Base-by-base conservation (phyloP, 1,140 invertebrate species). In the Ladona fulva region DNA sequence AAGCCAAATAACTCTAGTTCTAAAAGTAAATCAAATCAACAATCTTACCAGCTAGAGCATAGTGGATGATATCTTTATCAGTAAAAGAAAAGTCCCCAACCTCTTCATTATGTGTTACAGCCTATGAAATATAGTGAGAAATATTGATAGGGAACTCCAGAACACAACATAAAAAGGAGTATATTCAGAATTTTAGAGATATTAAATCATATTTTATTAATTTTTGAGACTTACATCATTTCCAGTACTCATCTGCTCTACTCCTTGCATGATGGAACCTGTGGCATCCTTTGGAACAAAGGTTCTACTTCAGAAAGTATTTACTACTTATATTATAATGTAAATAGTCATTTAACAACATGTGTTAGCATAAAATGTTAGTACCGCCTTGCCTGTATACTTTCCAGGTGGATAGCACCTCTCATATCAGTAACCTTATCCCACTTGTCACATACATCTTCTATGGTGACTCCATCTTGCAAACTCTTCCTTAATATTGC, bases 361-460 rank as follows among this genome's bases (percentile, higher is more conserved):
- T 8, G 8, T 5, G 8, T 37, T 37, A 37, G 8, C 8, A 37
- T 37, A 37, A 37, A 5, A 37, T 37, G 1, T 8, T 8, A 37
- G 8, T 37, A 37, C 29, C 29, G 29, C 29, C 29, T 79, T 81
- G 89, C 90, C 81, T 86, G 83, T 25, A 88, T 91, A 42, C 88
- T 87, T 24, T 88, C 83, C 42, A 90, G 87, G 78, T 88, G 87
- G 80, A 88, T 87, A 6, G 92, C 87, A 74, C 90, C 84, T 0
- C 86, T 87, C 92, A 98, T 96, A 83, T 98, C 92, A 24, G 90
- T 92, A n/a, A 98, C 91, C 80, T 91, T 86, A 0, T 87, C 84
- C 97, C 97, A 99, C 78, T 90, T 92, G 80, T 95, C 90, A 82
- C 91, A 86, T 0, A 99, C 96, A 83, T 89, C 88, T 86, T 95